A percentile compares a stretch with the other conserved stretches of the same genome.
Evolutionary conservation across 2,888 invertebrate genomes (phyloP).

Genomic region (Tiliacea citrago): DNA sequence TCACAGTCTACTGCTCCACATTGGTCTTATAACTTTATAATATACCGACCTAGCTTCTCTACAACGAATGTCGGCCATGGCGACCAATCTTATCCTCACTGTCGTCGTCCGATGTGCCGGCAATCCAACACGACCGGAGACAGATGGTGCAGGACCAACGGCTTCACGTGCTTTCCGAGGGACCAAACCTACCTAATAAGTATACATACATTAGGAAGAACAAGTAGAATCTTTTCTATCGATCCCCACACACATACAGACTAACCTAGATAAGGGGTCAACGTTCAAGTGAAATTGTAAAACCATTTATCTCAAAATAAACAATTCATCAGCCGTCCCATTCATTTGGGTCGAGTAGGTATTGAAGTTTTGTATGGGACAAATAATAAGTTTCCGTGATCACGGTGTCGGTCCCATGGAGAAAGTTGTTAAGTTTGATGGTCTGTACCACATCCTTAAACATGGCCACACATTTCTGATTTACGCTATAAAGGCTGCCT

Average conservation of each 20-base stretch:
- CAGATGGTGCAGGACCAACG: too few relatives aligned
- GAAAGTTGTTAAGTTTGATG: not conserved
- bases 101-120: too few relatives aligned
- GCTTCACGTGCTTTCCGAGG: too few relatives aligned
- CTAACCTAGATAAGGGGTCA: not conserved
- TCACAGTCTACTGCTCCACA: too few relatives aligned
- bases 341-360: not conserved
- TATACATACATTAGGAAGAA: not conserved
- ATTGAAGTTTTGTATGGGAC: not conserved
- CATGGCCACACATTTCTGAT: too few relatives aligned
- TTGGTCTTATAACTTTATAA: too few relatives aligned
- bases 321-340: not conserved
- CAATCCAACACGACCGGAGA: too few relatives aligned
- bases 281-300: not conserved
- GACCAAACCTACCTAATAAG: not conserved
- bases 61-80: too few relatives aligned
- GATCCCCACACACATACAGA: not conserved
- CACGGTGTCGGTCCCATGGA: not conserved
- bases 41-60: too few relatives aligned
- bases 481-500: too few relatives aligned
- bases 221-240: not conserved
- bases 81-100: too few relatives aligned
- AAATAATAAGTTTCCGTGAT: not conserved
- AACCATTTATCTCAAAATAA: not conserved
- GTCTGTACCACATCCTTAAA: too few relatives aligned